Conservation (phyloP, 1,140 invertebrate genomes). For the Thaumatotibia leucotreta region DNA sequence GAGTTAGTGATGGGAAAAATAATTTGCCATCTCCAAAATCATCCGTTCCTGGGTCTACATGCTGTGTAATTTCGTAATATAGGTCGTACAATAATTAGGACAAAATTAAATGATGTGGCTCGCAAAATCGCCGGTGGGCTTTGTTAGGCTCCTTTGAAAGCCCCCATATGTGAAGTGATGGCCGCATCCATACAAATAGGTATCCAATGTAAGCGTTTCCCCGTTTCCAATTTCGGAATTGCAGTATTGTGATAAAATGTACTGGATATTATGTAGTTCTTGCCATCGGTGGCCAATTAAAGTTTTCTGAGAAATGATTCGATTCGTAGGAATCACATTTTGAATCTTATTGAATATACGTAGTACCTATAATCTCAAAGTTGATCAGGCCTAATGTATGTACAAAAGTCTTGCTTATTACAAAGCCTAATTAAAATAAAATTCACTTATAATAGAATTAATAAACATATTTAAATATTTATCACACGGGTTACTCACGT, state of each 20-base stretch:
- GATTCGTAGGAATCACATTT: no score
- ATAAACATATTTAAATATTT: no score
- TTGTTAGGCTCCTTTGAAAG: not conserved
- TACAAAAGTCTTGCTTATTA: no score
- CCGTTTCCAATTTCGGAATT: not conserved
- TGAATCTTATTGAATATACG: no score
- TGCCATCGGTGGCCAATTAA: no score
- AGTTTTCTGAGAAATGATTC: no score
- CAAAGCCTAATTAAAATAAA: no score
- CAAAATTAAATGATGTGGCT: slow-evolving; percentile 46
- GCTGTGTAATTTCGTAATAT: slow-evolving; percentile 20
- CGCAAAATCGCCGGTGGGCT: slow-evolving; percentile 27
- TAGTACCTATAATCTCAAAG: no score
- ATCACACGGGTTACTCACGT: no score
- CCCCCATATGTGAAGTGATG: not conserved
- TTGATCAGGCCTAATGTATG: no score
- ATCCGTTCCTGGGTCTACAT: slow-evolving; percentile 17
- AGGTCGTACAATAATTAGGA: slow-evolving; percentile 41
- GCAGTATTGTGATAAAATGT: not conserved
- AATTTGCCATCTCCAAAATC: slow-evolving; percentile 17
- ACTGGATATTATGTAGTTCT: not conserved
- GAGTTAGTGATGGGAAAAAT: no score
- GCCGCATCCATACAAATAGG: not conserved
- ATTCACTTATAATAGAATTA: no score
- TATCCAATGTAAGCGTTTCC: not conserved